Evolutionary conservation across 2,888 invertebrate species (phyloP), one percentile per base, ranked within the genome.

Genomic region (Dioctria linearis): DNA sequence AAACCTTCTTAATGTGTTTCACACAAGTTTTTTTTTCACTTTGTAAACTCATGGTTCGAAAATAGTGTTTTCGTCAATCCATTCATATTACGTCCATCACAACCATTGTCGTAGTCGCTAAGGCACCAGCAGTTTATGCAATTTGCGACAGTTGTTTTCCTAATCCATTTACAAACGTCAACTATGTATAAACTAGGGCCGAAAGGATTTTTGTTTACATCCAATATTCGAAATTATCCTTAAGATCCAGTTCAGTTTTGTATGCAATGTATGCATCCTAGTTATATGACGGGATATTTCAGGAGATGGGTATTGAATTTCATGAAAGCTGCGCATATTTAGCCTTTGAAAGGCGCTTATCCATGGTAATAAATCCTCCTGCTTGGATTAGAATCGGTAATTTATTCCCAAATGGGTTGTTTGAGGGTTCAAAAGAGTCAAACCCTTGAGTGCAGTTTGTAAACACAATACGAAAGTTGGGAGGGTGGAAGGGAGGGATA

Each of bases 371-470:
- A 81, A 81, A 81, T 81, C 79, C 79, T 67, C 61, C 61, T 76
- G 54, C 76, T 76, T 65, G 80, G 81, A 69, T 69, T 79, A 76
- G 73, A 69, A 49, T 49, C 65, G 81, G 80, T 79, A 79, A 69
- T 76, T 78, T 76, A 75, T 79, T 81, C 81, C 79, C 81, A 81
- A 81, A 79, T 81, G 81, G 81, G 75, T 73, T 49, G 80, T 80
- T 81, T 76, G 69, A 42, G 42, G 66, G 73, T 75, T 51, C 61
- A 54, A 46, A 76, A 11, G n/a, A 39, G 11, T 25, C 49, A 49
- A 46, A 49, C 63, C 63, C 76, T 57, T 73, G 73, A 73, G 73
- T 54, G 54, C 54, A 54, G 6, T 46, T 46, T 6, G 9, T 46
- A 25, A 25, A 25, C 25, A 25, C 25, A 25, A 25, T 25, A 25